These are phyloP conservation scores for Caenorhabditis sp. DNA, from an alignment of 2,888 invertebrate species.

Conservation along the genomic window DNA sequence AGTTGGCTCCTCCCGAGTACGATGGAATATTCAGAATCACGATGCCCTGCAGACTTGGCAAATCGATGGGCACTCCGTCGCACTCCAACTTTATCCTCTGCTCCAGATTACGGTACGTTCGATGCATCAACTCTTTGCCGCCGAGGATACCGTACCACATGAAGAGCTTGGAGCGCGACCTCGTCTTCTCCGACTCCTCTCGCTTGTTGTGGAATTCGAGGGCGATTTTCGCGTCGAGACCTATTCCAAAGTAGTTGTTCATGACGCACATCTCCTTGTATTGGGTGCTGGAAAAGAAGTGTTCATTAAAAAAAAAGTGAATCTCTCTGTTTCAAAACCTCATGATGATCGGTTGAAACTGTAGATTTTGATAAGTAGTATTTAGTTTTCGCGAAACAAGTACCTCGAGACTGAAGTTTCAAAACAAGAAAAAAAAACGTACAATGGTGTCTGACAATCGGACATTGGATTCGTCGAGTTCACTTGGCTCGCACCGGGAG, in stretches of 20 bases:
- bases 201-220: conserved; percentile 97
- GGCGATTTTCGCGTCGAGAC: conserved; percentile 97
- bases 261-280: conserved; percentile 94
- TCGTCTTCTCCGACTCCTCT: conserved; percentile 93
- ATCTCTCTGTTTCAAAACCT: neutral
- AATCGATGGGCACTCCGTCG: conserved; percentile 95
- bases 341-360: too few species aligned
- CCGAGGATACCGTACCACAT: conserved; percentile 91
- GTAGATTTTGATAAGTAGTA: too few species aligned
- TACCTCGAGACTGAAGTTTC: too few species aligned
- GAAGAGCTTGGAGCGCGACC: conserved; percentile 92
- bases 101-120: conserved; percentile 96
- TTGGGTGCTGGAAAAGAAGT: conserved; percentile 87
- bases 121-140: conserved; percentile 86
- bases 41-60: conserved; percentile 95
- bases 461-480: neutral
- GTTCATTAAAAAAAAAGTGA: too few species aligned
- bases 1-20: conserved; percentile 98
- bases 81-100: conserved; percentile 93
- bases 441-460: conserved; percentile 69
- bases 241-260: conserved; percentile 99
- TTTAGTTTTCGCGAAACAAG: too few species aligned
- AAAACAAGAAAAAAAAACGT: conserved; percentile 42
- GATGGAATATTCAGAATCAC: conserved; percentile 97
- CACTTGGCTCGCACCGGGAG: neutral